phyloP scores from a whole-genome alignment of 2,797 vertebrate species.

The Hephaestus fuliginosus region DNA sequence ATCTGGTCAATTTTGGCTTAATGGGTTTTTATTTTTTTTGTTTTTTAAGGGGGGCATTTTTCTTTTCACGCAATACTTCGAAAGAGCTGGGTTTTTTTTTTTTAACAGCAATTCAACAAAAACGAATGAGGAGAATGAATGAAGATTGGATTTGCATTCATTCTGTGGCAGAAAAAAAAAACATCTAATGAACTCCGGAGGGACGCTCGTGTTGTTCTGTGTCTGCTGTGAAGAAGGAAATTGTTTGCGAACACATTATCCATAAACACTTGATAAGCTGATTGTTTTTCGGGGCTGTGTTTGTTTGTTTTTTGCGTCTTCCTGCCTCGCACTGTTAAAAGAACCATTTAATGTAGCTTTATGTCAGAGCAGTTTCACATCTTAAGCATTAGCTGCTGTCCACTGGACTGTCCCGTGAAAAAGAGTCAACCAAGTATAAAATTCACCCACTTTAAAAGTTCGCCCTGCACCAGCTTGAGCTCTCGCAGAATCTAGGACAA shows the following conservation, averaged over 20 bases:
- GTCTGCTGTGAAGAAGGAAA: slow-evolving; percentile 17
- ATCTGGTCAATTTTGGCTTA: slow-evolving; percentile 11
- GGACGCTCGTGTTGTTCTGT: slow-evolving; percentile 19
- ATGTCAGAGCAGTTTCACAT: background rate
- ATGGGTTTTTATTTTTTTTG: background rate
- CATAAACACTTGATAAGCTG: slow-evolving; percentile 3
- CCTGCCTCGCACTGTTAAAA: background rate
- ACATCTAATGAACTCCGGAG: background rate
- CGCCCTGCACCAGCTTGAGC: slow-evolving; percentile 54
- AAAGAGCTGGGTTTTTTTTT: background rate
- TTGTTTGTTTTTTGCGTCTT: background rate
- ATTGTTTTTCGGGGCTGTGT: slow-evolving; percentile 16
- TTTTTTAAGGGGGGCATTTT: background rate
- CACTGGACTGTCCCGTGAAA: background rate
- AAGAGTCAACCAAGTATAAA: slow-evolving; percentile 31
- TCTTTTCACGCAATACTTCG: background rate
- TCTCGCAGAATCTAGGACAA: slow-evolving; percentile 75
- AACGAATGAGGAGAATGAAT: slow-evolving; percentile 12
- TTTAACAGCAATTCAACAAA: background rate
- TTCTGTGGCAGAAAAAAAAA: background rate
- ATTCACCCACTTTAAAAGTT: slow-evolving; percentile 73
- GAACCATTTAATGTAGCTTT: background rate
- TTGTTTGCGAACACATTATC: background rate
- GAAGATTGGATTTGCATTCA: background rate
- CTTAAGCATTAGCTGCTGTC: background rate